phyloP scores from a whole-genome alignment of 2,888 invertebrate species.

The Tanytarsus gracilentus region DNA sequence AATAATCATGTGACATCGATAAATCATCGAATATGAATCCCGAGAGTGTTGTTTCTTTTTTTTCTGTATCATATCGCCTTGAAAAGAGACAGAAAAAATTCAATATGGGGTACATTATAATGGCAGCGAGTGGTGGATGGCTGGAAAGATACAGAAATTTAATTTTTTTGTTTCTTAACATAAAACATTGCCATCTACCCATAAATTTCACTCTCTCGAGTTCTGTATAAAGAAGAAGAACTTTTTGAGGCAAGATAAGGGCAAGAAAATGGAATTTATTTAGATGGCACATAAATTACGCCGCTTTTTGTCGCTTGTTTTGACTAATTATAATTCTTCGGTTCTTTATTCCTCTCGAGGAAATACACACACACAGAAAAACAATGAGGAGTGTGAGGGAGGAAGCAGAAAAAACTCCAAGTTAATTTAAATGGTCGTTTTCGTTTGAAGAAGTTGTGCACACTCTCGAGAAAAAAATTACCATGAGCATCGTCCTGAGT shows the following conservation, averaged over 20 bases:
- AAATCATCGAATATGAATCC: conserved; percentile 28
- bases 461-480: background rate
- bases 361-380: background rate
- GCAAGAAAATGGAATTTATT: background rate
- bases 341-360: background rate
- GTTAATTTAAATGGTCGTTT: conserved; percentile 14
- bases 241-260: background rate
- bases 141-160: background rate
- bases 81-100: background rate
- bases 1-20: conserved; percentile 27
- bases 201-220: background rate
- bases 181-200: conserved; percentile 4
- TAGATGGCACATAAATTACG: conserved; percentile 1
- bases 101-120: background rate
- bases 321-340: conserved; percentile 19
- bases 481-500: conserved; percentile 8
- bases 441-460: background rate
- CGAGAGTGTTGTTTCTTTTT: conserved; percentile 25
- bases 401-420: background rate
- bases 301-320: conserved; percentile 18
- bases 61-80: background rate
- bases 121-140: background rate
- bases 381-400: background rate
- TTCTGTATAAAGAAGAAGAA: too few relatives aligned
- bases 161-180: background rate